Evolutionary conservation across 2,888 invertebrate species (phyloP).

Genomic region (Trichopria drosophilae): DNA sequence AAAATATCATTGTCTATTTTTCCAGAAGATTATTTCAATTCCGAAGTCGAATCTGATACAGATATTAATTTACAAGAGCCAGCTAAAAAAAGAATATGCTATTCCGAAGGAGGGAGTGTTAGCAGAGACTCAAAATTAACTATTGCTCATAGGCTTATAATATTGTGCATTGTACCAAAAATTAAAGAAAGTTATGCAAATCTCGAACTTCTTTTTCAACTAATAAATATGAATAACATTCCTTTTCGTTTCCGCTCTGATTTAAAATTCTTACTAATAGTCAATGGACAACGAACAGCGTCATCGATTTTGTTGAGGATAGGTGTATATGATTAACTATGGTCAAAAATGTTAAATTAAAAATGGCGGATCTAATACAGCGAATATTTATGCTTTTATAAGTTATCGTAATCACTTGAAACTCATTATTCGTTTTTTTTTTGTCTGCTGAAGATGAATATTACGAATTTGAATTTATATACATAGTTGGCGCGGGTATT

Average conservation of each 20-base stretch:
- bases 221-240: conserved; percentile 17
- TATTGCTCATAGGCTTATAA: conserved; percentile 15
- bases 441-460: no score
- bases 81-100: conserved; percentile 1
- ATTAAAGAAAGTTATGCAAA: conserved; percentile 17
- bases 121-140: conserved; percentile 12
- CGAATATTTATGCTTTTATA: no score
- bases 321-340: no score
- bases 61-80: no score
- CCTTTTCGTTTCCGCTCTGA: conserved; percentile 17
- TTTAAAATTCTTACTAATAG: conserved; percentile 16
- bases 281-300: conserved; percentile 16
- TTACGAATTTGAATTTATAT: no score
- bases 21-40: conserved; percentile 8
- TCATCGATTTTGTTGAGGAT: conserved; percentile 3
- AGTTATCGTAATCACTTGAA: no score
- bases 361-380: no score
- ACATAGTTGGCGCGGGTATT: no score
- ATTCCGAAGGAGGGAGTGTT: conserved; percentile 12
- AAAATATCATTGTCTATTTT: conserved; percentile 18
- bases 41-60: conserved; percentile 6
- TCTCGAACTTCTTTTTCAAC: conserved; percentile 10
- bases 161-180: conserved; percentile 20
- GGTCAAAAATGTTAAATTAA: no score
- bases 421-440: no score